phyloP scores from a whole-genome alignment of 2,797 vertebrate genomes.

The Coendou prehensilis region DNA sequence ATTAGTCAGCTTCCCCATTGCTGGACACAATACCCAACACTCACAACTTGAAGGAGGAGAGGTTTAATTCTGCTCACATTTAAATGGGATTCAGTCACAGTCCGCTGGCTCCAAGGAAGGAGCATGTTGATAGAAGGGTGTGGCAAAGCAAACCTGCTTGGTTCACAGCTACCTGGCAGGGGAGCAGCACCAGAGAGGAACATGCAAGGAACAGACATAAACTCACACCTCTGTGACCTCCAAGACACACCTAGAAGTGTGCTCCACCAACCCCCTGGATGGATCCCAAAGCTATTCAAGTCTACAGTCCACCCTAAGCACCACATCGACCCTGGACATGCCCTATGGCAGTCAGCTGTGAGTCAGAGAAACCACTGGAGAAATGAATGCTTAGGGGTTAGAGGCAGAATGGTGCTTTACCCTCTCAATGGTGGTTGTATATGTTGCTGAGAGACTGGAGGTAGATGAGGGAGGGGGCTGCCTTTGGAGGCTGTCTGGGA shows the following conservation, averaged over 20 bases:
- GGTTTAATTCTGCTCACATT: neutral
- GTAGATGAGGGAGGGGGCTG: neutral
- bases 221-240: neutral
- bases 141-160: neutral
- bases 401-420: neutral
- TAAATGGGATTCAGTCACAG: neutral
- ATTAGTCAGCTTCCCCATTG: neutral
- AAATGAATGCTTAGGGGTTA: neutral
- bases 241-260: neutral
- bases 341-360: neutral
- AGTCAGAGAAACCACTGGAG: neutral
- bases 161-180: neutral
- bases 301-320: neutral
- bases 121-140: neutral
- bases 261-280: neutral
- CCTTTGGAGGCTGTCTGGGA: neutral
- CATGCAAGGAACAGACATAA: neutral
- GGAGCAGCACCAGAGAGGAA: neutral
- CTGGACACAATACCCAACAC: neutral
- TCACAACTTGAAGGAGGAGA: neutral
- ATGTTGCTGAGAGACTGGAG: neutral
- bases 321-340: neutral
- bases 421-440: neutral
- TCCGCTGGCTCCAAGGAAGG: neutral
- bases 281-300: neutral